phyloP scores from a whole-genome alignment of 2,797 vertebrate genomes.

The Diceros bicornis region DNA sequence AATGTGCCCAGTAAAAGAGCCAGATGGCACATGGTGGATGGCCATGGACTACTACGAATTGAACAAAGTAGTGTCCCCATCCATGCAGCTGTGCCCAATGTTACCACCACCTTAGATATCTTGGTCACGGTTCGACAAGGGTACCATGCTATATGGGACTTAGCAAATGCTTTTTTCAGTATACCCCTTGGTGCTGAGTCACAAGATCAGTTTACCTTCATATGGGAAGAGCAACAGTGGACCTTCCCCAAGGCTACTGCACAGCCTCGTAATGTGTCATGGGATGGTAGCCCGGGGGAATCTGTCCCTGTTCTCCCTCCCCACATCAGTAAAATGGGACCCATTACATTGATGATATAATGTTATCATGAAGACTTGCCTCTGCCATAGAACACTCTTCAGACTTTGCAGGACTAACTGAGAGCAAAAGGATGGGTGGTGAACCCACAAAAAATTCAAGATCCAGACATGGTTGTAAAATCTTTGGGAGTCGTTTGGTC shows the following conservation, averaged over 20 bases:
- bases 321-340: not conserved
- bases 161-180: not conserved
- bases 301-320: not conserved
- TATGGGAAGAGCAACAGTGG: not conserved
- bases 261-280: not conserved
- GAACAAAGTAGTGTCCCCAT: not conserved
- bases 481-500: not conserved
- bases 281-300: not conserved
- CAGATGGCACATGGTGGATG: not conserved
- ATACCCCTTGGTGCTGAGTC: accelerated
- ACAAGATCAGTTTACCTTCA: not conserved
- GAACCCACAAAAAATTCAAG: not conserved
- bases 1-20: not conserved
- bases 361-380: not conserved
- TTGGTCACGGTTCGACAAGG: no score
- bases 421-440: not conserved
- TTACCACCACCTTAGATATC: not conserved
- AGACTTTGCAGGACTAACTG: not conserved
- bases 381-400: not conserved
- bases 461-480: not conserved
- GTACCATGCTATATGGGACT: not conserved
- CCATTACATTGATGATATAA: not conserved
- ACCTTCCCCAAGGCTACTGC: not conserved
- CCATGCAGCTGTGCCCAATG: not conserved
- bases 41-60: not conserved